A percentile compares a stretch with the other conserved stretches of the same genome.
These are phyloP conservation scores for Panagrolaimus sp. DNA, from an alignment of 1,140 invertebrate species.

Conservation along the genomic window DNA sequence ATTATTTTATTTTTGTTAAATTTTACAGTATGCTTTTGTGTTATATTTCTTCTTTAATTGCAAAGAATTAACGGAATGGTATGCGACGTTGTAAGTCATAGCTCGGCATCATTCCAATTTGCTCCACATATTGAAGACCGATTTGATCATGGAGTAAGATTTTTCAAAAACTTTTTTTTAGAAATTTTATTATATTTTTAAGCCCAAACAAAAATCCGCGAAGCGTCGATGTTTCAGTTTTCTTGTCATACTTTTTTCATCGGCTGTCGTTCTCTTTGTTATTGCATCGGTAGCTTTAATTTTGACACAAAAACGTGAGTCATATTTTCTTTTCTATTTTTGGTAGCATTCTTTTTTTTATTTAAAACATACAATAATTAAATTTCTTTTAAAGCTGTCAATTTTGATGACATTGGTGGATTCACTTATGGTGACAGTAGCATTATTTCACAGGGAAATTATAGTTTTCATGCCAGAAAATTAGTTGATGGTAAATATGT, in stretches of 20 bases:
- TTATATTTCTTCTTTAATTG: neutral
- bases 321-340: too few relatives aligned
- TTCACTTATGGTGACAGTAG: constrained; percentile 8
- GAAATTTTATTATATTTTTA: too few relatives aligned
- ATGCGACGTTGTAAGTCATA: neutral
- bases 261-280: neutral
- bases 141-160: neutral
- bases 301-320: constrained; percentile 15
- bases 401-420: constrained; percentile 7
- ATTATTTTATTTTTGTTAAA: too few relatives aligned
- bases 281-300: constrained; percentile 4
- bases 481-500: neutral
- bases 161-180: neutral
- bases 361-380: neutral
- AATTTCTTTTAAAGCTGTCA: neutral
- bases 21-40: constrained; percentile 8
- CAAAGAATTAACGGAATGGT: constrained; percentile 12
- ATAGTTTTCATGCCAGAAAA: neutral
- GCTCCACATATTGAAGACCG: neutral
- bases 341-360: neutral
- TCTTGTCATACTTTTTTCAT: neutral
- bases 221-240: constrained; percentile 4
- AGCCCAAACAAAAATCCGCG: neutral
- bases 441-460: neutral
- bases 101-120: neutral